Evolutionary conservation across 2,113 vertebrate genomes (phyloP).

Genomic region (Sylvia atricapilla): DNA sequence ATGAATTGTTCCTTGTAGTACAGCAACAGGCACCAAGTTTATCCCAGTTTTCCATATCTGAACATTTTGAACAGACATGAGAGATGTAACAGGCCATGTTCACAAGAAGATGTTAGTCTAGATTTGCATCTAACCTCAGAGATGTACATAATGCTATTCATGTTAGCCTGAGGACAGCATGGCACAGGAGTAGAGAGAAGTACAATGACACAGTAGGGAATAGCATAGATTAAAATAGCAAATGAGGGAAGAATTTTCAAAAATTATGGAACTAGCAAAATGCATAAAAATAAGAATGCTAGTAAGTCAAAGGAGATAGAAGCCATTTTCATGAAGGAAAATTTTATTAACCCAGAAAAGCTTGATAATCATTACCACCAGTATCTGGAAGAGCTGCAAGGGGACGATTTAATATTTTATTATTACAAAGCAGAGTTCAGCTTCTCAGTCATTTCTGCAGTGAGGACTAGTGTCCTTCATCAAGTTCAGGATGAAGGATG

Average conservation of each 20-base stretch:
- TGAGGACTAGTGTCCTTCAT: not conserved
- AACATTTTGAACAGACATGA: not conserved
- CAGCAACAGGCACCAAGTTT: not conserved
- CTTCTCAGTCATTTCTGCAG: not conserved
- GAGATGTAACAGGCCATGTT: not conserved
- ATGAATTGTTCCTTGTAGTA: not conserved
- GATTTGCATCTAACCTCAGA: slow-evolving; percentile 33
- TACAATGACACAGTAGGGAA: slow-evolving; percentile 38
- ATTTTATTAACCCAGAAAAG: not conserved
- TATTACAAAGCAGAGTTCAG: not conserved
- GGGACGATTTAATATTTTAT: slow-evolving; percentile 1
- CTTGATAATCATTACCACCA: not conserved
- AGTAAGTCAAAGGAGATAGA: not conserved
- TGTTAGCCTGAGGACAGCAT: slow-evolving; percentile 43
- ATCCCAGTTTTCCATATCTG: not conserved
- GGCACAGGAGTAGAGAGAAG: not conserved
- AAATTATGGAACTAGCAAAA: not conserved
- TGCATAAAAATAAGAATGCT: not conserved
- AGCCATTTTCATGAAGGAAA: not conserved
- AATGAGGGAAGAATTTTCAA: slow-evolving; percentile 15
- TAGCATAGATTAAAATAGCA: slow-evolving; percentile 42
- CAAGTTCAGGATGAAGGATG: not conserved
- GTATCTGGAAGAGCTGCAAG: not conserved
- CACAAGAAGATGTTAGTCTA: not conserved
- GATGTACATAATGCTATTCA: slow-evolving; percentile 32